phyloP scores from a whole-genome alignment of 2,888 invertebrate genomes.

The Ypsolopha scabrella region DNA sequence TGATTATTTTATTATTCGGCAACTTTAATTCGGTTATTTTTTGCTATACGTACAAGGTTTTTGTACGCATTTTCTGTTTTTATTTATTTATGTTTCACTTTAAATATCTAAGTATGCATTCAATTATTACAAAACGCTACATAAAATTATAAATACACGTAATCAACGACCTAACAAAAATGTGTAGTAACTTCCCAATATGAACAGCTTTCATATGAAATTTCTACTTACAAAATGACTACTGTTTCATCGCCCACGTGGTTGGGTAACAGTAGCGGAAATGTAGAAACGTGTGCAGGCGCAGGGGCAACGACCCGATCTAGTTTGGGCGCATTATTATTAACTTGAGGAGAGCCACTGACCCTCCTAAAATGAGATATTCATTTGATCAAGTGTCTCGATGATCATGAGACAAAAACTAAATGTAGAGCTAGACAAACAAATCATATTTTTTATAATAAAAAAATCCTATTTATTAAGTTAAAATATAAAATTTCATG shows the following conservation, averaged over 20 bases:
- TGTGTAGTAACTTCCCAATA: not conserved
- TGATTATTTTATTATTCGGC: no score
- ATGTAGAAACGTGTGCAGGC: conserved; percentile 36
- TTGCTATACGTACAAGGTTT: no score
- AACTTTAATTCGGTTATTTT: no score
- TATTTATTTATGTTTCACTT: not conserved
- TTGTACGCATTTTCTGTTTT: no score
- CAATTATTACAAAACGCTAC: not conserved
- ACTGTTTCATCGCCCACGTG: not conserved
- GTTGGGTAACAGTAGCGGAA: not conserved
- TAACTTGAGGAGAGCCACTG: conserved; percentile 45
- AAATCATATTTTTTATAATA: no score
- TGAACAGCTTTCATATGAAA: not conserved
- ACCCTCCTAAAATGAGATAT: conserved; percentile 29
- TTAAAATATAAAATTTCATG: no score
- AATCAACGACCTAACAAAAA: not conserved
- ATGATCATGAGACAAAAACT: not conserved
- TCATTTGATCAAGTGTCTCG: not conserved
- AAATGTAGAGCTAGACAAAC: no score
- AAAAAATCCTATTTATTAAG: no score
- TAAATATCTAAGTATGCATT: not conserved
- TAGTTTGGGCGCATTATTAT: conserved; percentile 69
- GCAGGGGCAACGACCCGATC: conserved; percentile 64
- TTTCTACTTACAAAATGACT: no score
- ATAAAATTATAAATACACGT: no score